phyloP scores from a whole-genome alignment of 2,113 vertebrate species.

The Hemiprocne comata region DNA sequence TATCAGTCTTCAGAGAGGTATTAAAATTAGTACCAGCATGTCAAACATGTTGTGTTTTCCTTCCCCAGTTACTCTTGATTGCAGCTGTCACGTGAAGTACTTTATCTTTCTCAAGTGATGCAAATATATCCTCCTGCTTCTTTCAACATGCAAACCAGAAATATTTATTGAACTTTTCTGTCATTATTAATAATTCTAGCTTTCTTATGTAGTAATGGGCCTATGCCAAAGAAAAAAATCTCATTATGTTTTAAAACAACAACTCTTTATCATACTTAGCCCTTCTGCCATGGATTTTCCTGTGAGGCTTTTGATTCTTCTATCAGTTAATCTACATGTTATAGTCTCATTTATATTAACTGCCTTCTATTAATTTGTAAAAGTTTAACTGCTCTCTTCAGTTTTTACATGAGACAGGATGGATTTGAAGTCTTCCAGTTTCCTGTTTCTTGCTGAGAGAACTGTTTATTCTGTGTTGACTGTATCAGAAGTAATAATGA shows the following conservation, averaged over 20 bases:
- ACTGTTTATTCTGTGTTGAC: neutral
- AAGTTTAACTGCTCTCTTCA: neutral
- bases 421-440: neutral
- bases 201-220: neutral
- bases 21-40: slow-evolving; percentile 1
- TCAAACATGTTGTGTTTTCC: neutral
- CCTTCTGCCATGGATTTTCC: neutral
- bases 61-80: slow-evolving; percentile 22
- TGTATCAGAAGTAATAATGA: neutral
- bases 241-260: neutral
- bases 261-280: neutral
- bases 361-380: neutral
- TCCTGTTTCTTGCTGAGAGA: neutral
- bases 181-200: neutral
- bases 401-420: neutral
- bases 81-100: slow-evolving; percentile 27
- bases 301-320: neutral
- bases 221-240: neutral
- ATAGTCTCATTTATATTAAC: neutral
- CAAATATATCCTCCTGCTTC: neutral
- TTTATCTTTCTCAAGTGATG: slow-evolving; percentile 39
- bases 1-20: neutral
- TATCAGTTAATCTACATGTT: neutral
- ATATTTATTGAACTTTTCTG: slow-evolving; percentile 2
- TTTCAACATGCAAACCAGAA: slow-evolving; percentile 4